phyloP scores from a whole-genome alignment of 2,113 vertebrate genomes.

The Butorides virescens region DNA sequence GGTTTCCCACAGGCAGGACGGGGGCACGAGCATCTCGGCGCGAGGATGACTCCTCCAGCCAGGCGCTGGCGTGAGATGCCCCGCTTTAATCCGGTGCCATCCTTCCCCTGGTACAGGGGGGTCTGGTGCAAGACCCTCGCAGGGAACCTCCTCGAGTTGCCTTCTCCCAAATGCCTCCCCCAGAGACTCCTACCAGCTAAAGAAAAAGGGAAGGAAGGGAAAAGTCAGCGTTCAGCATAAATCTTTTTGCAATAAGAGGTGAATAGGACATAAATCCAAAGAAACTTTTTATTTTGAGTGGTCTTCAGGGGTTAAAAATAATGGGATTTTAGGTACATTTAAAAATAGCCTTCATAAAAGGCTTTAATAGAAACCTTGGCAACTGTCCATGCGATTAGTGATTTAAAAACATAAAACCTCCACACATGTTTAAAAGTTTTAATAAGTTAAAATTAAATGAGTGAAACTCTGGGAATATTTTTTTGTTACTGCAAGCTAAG shows the following conservation, averaged over 20 bases:
- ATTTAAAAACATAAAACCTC: conserved; percentile 55
- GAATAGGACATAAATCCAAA: background rate
- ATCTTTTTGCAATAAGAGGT: conserved; percentile 4
- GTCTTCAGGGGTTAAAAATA: conserved; percentile 59
- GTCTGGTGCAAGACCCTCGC: background rate
- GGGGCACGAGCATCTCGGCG: fast-evolving
- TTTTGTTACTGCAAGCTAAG: conserved; percentile 64
- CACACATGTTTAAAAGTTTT: conserved; percentile 68
- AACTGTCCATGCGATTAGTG: conserved; percentile 41
- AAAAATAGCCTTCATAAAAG: conserved; percentile 44
- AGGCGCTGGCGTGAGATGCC: background rate
- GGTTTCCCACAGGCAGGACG: background rate
- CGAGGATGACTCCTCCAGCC: background rate
- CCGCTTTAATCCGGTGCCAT: background rate
- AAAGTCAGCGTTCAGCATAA: background rate
- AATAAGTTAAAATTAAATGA: conserved; percentile 58
- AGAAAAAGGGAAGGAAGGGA: background rate
- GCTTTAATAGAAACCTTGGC: conserved; percentile 62
- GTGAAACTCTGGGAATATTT: conserved; percentile 58
- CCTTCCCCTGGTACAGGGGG: background rate
- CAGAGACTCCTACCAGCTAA: background rate
- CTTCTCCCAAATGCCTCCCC: background rate
- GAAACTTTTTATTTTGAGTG: background rate
- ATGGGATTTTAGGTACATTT: conserved; percentile 57
- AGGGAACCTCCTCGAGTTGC: background rate